Evolutionary conservation across 2,113 vertebrate species (phyloP).

Genomic region (Muscicapa adusta): DNA sequence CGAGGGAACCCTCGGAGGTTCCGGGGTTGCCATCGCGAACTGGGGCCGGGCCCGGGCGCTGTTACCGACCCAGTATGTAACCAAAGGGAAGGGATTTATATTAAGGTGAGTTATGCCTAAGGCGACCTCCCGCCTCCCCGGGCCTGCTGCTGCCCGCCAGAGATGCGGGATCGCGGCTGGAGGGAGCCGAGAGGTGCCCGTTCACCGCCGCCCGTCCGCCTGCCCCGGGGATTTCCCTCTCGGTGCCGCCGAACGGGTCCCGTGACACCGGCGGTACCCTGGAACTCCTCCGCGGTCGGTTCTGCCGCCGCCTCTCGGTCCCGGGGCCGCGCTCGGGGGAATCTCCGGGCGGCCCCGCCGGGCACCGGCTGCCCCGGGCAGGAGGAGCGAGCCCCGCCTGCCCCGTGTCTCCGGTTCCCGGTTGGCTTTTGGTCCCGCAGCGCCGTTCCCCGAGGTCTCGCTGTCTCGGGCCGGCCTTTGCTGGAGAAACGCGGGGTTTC

Average conservation of each 20-base stretch:
- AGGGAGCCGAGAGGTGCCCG: background rate
- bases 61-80: background rate
- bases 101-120: background rate
- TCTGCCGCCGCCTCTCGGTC: slow-evolving; percentile 64
- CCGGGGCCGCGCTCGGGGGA: background rate
- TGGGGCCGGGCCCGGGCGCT: background rate
- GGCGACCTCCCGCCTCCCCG: background rate
- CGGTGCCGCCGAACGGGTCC: background rate
- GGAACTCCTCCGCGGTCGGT: slow-evolving; percentile 67
- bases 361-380: background rate
- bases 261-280: background rate
- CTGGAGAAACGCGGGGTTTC: background rate
- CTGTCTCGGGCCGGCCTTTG: background rate
- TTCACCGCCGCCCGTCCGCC: background rate
- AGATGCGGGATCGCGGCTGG: background rate
- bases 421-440: background rate
- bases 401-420: background rate
- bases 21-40: background rate
- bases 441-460: background rate
- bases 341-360: background rate
- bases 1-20: background rate
- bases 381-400: background rate
- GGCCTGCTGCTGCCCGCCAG: background rate
- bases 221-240: background rate
- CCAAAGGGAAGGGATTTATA: background rate